These are phyloP conservation scores for Triops longicaudatus DNA, from an alignment of 1,140 invertebrate genomes.

Conservation along the genomic window DNA sequence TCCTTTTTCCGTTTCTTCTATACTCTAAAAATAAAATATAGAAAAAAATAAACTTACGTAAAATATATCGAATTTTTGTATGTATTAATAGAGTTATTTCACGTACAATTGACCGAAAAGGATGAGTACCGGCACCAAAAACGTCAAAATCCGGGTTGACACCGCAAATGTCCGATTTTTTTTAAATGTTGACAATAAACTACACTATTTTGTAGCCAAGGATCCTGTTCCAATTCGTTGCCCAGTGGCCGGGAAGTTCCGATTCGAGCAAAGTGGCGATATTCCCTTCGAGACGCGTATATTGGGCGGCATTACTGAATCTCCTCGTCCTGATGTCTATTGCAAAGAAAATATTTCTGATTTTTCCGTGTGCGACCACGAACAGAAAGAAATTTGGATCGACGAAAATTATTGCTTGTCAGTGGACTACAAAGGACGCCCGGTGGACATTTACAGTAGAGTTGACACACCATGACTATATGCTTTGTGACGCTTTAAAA, in stretches of 20 bases:
- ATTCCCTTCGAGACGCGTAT: slow-evolving; percentile 84
- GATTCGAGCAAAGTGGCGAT: slow-evolving; percentile 80
- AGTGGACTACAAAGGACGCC: slow-evolving; percentile 87
- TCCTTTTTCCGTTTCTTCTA: not conserved
- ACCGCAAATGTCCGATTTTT: not conserved
- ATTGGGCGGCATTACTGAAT: slow-evolving; percentile 83
- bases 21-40: too few relatives aligned
- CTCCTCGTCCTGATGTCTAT: slow-evolving; percentile 82
- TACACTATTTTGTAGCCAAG: slow-evolving; percentile 52
- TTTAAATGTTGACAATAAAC: not conserved
- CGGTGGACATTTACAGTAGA: slow-evolving; percentile 82
- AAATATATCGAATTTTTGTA: too few relatives aligned
- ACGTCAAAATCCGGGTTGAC: not conserved
- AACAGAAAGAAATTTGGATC: slow-evolving; percentile 85
- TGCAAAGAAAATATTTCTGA: slow-evolving; percentile 91
- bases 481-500: too few relatives aligned
- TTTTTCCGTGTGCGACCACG: slow-evolving; percentile 84
- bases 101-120: slow-evolving; percentile 5
- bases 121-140: not conserved
- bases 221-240: slow-evolving; percentile 87
- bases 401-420: slow-evolving; percentile 92
- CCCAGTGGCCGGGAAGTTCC: slow-evolving; percentile 92
- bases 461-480: not conserved
- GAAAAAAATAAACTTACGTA: not conserved
- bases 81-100: too few relatives aligned